Evolutionary conservation across 2,888 invertebrate genomes (phyloP).

Genomic region (Dynastes hyllus): DNA sequence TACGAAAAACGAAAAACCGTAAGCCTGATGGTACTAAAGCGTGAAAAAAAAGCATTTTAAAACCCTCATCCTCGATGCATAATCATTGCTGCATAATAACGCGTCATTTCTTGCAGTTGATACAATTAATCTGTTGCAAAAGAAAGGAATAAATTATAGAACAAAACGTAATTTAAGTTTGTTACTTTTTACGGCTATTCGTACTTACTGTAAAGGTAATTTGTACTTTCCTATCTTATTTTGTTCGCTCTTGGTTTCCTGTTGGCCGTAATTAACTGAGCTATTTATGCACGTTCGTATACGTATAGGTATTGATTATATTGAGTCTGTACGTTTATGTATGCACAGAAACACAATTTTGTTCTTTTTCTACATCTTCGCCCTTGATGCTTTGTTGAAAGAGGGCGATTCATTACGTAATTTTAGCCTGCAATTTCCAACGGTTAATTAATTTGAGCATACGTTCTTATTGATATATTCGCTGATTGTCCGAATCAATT

Average conservation of each 20-base stretch:
- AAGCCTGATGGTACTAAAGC: no score
- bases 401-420: neutral
- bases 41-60: no score
- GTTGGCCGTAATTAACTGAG: slow-evolving; percentile 1
- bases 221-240: neutral
- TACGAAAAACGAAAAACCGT: no score
- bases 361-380: slow-evolving; percentile 9
- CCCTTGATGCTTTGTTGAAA: neutral
- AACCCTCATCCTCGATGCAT: no score
- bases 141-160: no score
- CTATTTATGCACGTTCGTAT: neutral
- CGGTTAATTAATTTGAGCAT: neutral
- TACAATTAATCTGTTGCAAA: no score
- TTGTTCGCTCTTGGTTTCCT: neutral
- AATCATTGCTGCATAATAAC: no score
- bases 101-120: no score
- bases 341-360: neutral
- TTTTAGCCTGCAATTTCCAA: slow-evolving; percentile 5
- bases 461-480: neutral
- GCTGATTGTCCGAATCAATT: neutral
- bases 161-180: no score
- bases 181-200: no score
- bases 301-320: neutral
- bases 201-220: neutral
- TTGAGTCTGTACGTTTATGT: neutral